Percentiles rank a stretch among this genome's conserved stretches.
These are phyloP conservation scores for Lasius fuliginosus DNA, from an alignment of 2,888 invertebrate species.

Conservation along the genomic window DNA sequence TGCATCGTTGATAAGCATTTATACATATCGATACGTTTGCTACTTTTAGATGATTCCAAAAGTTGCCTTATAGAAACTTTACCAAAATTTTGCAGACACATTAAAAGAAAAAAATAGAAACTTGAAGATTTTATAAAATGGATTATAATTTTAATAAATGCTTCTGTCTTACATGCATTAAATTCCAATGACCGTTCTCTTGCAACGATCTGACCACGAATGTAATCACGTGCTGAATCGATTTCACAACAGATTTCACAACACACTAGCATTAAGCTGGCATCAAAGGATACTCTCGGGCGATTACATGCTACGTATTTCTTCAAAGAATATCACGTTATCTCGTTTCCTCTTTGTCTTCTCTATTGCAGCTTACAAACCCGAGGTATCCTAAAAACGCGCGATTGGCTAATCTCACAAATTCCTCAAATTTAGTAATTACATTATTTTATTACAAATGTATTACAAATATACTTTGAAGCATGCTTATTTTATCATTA, in stretches of 20 bases:
- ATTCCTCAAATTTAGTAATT: constrained; percentile 3
- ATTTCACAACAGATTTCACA: constrained; percentile 61
- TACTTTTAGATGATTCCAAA: neutral
- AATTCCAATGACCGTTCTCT: constrained; percentile 1
- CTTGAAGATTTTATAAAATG: neutral
- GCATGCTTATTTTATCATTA: neutral
- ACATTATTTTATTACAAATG: neutral
- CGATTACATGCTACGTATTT: constrained; percentile 69
- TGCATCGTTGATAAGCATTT: neutral
- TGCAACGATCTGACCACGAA: constrained; percentile 29
- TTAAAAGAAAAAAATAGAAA: neutral
- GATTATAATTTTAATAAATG: neutral
- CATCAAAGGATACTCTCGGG: constrained; percentile 70
- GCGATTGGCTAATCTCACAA: neutral
- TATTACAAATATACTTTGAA: no score
- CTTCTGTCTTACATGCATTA: neutral
- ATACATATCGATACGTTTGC: neutral
- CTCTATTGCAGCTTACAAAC: constrained; percentile 21
- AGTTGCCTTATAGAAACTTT: neutral
- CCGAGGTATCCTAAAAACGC: neutral
- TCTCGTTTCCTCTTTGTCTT: constrained; percentile 48
- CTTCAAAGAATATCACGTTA: constrained; percentile 66
- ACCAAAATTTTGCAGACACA: neutral
- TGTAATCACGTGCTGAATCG: constrained; percentile 60
- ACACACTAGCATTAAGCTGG: constrained; percentile 57